Evolutionary conservation across 2,888 invertebrate species (phyloP).

Genomic region (Nomada flava): DNA sequence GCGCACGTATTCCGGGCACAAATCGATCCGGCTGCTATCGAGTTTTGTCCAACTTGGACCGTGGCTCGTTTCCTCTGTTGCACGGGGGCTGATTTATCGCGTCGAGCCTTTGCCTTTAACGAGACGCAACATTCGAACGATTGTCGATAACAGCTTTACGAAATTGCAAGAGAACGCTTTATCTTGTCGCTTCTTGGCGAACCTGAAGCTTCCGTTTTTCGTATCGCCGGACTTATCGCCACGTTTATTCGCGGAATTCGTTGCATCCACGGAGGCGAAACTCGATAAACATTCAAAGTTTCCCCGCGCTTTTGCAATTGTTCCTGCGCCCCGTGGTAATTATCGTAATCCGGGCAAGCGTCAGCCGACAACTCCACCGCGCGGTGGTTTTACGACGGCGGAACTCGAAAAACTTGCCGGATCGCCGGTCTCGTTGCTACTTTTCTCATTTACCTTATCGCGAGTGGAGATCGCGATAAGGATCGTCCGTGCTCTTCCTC

Average conservation of each 20-base stretch:
- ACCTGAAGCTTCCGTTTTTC: conserved; percentile 13
- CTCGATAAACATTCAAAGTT: background rate
- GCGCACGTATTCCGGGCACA: background rate
- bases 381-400: background rate
- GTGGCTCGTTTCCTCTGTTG: background rate
- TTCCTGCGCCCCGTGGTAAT: background rate
- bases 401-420: background rate
- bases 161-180: background rate
- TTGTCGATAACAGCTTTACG: background rate
- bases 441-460: conserved; percentile 29
- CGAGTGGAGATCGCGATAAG: conserved; percentile 10
- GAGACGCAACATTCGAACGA: conserved; percentile 6
- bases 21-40: conserved; percentile 29
- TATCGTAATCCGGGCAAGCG: background rate
- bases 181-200: background rate
- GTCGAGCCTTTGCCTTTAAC: background rate
- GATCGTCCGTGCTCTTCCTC: background rate
- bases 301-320: background rate
- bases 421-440: conserved; percentile 10
- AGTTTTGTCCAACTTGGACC: background rate
- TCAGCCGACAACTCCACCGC: background rate
- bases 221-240: background rate
- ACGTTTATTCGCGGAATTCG: conserved; percentile 6
- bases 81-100: background rate
- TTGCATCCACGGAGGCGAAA: background rate